Conservation (phyloP, 2,113 vertebrate species). For the Ploceus nigricollis region DNA sequence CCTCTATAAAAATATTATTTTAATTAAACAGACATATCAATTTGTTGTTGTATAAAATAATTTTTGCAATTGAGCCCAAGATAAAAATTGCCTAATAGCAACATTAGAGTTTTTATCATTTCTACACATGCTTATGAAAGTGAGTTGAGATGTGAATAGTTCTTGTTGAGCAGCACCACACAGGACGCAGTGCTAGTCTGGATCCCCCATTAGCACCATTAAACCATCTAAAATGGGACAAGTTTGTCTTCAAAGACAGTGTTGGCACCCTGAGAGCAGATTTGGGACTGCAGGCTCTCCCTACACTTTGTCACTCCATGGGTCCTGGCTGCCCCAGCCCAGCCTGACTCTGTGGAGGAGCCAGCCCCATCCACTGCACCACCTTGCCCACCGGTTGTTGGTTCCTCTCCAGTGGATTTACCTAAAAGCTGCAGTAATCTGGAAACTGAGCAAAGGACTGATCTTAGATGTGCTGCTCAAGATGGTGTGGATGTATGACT, state of each 20-base stretch:
- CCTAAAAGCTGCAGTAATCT: neutral
- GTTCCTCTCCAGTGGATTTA: neutral
- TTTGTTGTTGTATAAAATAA: neutral
- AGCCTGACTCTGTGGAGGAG: neutral
- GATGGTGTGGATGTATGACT: neutral
- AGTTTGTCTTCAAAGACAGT: neutral
- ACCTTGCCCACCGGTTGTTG: accelerated
- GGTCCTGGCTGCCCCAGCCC: neutral
- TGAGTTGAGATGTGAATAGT: neutral
- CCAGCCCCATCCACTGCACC: neutral
- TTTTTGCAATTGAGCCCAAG: neutral
- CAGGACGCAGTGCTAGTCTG: neutral
- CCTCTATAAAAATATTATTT: neutral
- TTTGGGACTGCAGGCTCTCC: neutral
- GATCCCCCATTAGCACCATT: neutral
- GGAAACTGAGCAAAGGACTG: neutral
- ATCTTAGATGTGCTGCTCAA: neutral
- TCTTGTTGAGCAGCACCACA: neutral
- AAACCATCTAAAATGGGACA: neutral
- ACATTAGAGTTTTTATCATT: neutral
- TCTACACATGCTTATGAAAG: neutral
- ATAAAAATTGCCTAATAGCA: neutral
- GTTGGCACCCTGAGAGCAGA: neutral
- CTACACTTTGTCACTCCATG: accelerated
- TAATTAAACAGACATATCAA: neutral